phyloP scores from a whole-genome alignment of 2,888 invertebrate species.

The Cephus nigrinus region DNA sequence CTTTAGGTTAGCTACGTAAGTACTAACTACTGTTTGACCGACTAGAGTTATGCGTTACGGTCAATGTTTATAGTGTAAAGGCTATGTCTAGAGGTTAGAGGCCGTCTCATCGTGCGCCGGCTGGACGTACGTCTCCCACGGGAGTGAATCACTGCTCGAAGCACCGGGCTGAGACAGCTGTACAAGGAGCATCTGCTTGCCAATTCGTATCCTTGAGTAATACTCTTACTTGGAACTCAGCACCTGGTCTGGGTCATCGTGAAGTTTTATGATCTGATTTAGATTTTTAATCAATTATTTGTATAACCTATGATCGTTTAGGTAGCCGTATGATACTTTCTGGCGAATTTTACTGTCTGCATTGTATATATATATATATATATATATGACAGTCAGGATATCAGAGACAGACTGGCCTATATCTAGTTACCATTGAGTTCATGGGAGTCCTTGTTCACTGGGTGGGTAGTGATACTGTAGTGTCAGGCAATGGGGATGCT shows the following conservation, averaged over 20 bases:
- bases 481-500: slow-evolving; percentile 30
- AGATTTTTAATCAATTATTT: neutral
- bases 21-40: neutral
- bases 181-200: neutral
- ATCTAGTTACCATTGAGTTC: neutral
- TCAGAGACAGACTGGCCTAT: neutral
- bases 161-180: slow-evolving; percentile 32
- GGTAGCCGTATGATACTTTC: neutral
- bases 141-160: slow-evolving; percentile 51
- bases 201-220: neutral
- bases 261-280: neutral
- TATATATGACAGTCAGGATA: neutral
- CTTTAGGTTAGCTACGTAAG: neutral
- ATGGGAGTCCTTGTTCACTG: neutral
- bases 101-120: neutral
- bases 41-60: neutral
- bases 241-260: neutral
- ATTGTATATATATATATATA: neutral
- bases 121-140: neutral
- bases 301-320: neutral
- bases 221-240: neutral
- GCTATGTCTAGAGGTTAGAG: neutral
- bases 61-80: neutral
- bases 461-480: neutral
- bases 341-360: neutral